phyloP scores from a whole-genome alignment of 2,797 vertebrate species.

The Toxotes lorentzi region DNA sequence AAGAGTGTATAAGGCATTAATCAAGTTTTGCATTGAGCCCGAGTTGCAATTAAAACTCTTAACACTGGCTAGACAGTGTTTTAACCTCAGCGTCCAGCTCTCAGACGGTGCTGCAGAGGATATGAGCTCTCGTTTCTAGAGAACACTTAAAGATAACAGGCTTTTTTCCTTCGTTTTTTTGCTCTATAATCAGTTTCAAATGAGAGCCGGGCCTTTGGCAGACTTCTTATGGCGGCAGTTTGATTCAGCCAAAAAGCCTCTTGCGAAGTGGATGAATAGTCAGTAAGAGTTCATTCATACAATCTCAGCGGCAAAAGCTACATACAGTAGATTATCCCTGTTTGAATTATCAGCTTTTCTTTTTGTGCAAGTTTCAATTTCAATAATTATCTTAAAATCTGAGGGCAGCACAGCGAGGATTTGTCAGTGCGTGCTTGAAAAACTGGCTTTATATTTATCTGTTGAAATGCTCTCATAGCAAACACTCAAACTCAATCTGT shows the following conservation, averaged over 20 bases:
- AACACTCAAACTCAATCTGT: background rate
- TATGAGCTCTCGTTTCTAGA: slow-evolving; percentile 34
- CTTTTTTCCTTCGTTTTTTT: slow-evolving; percentile 35
- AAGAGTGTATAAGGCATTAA: slow-evolving; percentile 37
- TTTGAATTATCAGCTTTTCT: slow-evolving; percentile 61
- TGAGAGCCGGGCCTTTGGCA: slow-evolving; percentile 73
- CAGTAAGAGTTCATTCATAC: slow-evolving; percentile 67
- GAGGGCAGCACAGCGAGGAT: background rate
- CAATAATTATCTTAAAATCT: slow-evolving; percentile 21
- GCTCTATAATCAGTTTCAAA: slow-evolving; percentile 78
- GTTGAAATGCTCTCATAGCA: background rate
- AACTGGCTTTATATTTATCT: slow-evolving; percentile 8
- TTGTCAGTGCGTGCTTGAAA: slow-evolving; percentile 6
- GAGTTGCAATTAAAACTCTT: slow-evolving; percentile 52
- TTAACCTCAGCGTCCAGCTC: slow-evolving; percentile 43
- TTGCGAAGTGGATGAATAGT: slow-evolving; percentile 76
- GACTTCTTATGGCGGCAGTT: slow-evolving; percentile 59
- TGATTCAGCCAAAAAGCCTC: slow-evolving; percentile 73
- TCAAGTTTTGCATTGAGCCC: slow-evolving; percentile 41
- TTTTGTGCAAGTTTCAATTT: slow-evolving; percentile 35
- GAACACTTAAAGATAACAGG: slow-evolving; percentile 65
- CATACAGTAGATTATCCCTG: slow-evolving; percentile 41
- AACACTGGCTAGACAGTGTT: slow-evolving; percentile 41
- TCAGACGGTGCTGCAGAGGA: slow-evolving; percentile 32
- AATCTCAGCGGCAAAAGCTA: slow-evolving; percentile 49